Evolutionary conservation across 1,140 invertebrate genomes (phyloP).

Genomic region (Platorchestia sp.): DNA sequence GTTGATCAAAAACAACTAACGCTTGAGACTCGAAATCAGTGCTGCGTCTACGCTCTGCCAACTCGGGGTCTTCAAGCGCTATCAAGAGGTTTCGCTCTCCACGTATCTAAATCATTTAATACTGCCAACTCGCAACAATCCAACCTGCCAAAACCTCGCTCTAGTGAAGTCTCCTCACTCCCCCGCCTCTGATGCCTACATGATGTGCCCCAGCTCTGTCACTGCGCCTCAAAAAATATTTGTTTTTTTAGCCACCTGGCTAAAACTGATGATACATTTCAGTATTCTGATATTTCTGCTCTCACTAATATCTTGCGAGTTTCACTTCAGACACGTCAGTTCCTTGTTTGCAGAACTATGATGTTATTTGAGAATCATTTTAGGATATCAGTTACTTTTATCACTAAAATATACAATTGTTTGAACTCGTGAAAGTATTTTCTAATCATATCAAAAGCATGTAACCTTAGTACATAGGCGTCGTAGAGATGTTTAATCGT

Average conservation of each 20-base stretch:
- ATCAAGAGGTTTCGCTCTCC: neutral
- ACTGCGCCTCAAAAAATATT: neutral
- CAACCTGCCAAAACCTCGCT: slow-evolving; percentile 28
- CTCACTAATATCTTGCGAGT: too few relatives aligned
- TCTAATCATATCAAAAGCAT: neutral
- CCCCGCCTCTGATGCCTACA: neutral
- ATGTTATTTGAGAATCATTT: neutral
- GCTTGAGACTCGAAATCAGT: neutral
- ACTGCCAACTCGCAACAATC: slow-evolving; percentile 48
- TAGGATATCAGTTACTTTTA: neutral
- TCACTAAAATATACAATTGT: neutral
- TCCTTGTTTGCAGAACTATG: neutral
- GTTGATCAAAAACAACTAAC: too few relatives aligned
- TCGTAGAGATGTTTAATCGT: neutral
- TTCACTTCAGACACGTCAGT: neutral
- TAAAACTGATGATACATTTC: too few relatives aligned
- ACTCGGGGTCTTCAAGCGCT: neutral
- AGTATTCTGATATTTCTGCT: too few relatives aligned
- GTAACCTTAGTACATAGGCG: neutral
- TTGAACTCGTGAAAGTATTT: neutral
- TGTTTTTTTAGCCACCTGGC: neutral
- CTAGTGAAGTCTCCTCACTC: slow-evolving; percentile 5
- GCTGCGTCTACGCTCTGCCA: neutral
- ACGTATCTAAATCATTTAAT: slow-evolving; percentile 47
- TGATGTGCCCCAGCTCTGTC: neutral